Evolutionary conservation across 2,888 invertebrate genomes (phyloP).

Genomic region (Alitta virens): DNA sequence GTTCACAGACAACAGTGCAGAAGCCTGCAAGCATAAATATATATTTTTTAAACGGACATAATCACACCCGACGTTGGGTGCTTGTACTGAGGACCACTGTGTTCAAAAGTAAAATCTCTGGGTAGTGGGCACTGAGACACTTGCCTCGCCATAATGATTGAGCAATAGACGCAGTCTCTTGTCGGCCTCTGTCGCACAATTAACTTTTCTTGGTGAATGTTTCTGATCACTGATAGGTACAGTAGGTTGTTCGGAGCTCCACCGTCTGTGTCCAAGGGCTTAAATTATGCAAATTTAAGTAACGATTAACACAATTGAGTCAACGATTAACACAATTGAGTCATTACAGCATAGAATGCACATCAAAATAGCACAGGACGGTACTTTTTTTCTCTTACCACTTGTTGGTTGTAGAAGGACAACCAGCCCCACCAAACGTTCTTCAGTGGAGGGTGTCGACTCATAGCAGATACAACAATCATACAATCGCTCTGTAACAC

Average conservation of each 20-base stretch:
- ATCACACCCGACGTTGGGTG: too few species aligned
- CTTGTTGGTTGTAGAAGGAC: constrained; percentile 84
- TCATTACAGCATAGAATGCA: too few species aligned
- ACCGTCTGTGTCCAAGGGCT: constrained; percentile 67
- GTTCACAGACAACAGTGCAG: constrained; percentile 23
- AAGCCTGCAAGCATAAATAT: constrained; percentile 1
- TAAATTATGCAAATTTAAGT: too few species aligned
- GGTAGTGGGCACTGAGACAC: neutral
- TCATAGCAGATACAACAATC: constrained; percentile 96
- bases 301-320: too few species aligned
- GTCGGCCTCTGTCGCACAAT: constrained; percentile 39
- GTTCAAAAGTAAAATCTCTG: too few species aligned
- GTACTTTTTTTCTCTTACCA: constrained; percentile 58
- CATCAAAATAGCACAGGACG: too few species aligned
- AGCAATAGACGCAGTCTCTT: constrained; percentile 38
- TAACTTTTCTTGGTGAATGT: constrained; percentile 64
- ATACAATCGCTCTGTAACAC: constrained; percentile 60
- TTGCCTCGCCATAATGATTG: constrained; percentile 49
- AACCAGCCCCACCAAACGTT: constrained; percentile 83
- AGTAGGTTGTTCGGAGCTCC: constrained; percentile 33
- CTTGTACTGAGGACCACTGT: too few species aligned
- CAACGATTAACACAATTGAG: too few species aligned
- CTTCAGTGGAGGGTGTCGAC: constrained; percentile 78
- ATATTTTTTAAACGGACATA: too few species aligned
- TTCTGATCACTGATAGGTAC: constrained; percentile 58